Base-by-base conservation (phyloP, 2,797 vertebrate species). In the Phataginus tetradactyla region DNA sequence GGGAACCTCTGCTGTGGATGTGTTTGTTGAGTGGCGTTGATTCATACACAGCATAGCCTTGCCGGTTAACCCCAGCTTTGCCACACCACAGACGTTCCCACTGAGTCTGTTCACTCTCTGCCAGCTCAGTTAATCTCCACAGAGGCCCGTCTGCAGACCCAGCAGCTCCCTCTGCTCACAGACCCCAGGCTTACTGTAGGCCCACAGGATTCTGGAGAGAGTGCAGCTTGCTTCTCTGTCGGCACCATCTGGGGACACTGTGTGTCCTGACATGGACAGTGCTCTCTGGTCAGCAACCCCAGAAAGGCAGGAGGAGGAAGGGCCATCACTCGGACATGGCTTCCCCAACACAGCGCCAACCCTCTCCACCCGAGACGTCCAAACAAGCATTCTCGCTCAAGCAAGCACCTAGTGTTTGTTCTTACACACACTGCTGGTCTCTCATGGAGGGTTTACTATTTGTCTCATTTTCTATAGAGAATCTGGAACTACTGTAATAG, bases 191-290 rank as follows among this genome's bases (percentile, higher is more conserved):
- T 85, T 15, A 25, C 29, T 27, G 21, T 4, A 17, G 59, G 45
- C 59, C 61, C 21, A 29, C 42, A 37, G 64, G 23, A 17, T 55
- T 27, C 66, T 53, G 7, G 25, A 49, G 42, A 17, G 12, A n/a
- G 23, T 0, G 6, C 8, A 20, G 51, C 14, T 20, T 0, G 3
- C 6, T n/a, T 59, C 39, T 79, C 42, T 14, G 32, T 6, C 8
- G 32, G 53, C 51, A 21, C 59, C 32, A 39, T 12, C 21, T 0
- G 0, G 10, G 29, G 83, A 9, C n/a, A 21, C 12, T 20, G 55
- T 37, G 20, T 8, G 20, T 4, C 1, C 29, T 0, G 34, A n/a
- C 32, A 15, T 0, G 1, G 25, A 5, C 3, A 32, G 5, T 53
- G 74, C 63, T 42, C n/a, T 63, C 42, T 59, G 37, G 34, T 29